phyloP scores from a whole-genome alignment of 1,140 invertebrate species.

The Pygmarrhopalites habei region DNA sequence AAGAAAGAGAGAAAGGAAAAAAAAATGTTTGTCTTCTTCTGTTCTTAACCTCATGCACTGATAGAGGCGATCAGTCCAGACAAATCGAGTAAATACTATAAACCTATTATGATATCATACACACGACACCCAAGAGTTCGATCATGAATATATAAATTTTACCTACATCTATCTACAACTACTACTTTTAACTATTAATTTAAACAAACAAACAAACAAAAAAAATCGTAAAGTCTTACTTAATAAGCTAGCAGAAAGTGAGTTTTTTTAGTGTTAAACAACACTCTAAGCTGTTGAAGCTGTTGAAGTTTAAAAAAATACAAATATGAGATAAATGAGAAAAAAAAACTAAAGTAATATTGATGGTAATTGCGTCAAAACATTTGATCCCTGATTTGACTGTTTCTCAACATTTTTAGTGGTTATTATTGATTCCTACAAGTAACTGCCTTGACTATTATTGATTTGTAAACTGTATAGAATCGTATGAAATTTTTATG shows the following conservation, averaged over 20 bases:
- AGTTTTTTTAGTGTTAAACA: no score
- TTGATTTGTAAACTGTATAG: neutral
- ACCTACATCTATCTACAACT: neutral
- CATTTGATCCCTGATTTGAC: conserved; percentile 29
- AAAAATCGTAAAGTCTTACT: neutral
- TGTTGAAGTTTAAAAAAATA: no score
- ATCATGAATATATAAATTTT: neutral
- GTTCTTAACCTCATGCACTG: neutral
- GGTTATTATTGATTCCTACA: no score
- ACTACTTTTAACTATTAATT: neutral
- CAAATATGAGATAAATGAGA: no score
- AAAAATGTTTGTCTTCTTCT: neutral
- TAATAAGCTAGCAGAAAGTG: no score
- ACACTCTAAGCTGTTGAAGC: no score
- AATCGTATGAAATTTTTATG: conserved; percentile 22
- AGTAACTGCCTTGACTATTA: no score
- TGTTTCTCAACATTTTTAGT: no score
- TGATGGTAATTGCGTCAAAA: conserved; percentile 24
- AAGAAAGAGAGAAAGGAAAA: neutral
- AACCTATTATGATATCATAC: neutral
- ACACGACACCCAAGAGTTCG: no score
- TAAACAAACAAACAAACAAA: neutral
- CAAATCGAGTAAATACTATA: neutral
- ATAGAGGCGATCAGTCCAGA: neutral
- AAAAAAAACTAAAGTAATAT: neutral